Evolutionary conservation across 2,797 vertebrate genomes (phyloP).

Genomic region (Pyrocephalus nanus): DNA sequence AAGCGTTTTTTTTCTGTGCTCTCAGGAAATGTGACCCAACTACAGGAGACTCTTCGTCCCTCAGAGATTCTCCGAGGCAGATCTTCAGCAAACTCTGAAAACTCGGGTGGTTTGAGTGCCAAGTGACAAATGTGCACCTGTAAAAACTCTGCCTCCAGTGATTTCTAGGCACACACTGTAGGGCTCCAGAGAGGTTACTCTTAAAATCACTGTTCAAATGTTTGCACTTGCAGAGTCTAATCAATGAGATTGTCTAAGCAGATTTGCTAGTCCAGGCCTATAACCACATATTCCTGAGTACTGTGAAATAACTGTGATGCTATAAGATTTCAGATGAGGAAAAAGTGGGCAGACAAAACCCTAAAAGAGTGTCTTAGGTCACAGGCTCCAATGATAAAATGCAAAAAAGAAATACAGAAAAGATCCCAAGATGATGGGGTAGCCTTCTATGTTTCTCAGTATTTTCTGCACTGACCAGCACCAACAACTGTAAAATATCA

Average conservation of each 20-base stretch:
- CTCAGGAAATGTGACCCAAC: neutral
- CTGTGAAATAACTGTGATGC: neutral
- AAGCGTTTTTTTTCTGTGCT: neutral
- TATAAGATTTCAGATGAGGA: neutral
- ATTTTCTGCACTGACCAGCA: neutral
- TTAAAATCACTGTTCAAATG: conserved; percentile 10
- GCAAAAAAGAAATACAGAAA: neutral
- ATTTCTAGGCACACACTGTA: neutral
- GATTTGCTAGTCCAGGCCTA: neutral
- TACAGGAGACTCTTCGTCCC: neutral
- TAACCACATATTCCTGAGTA: neutral
- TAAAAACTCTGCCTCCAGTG: neutral
- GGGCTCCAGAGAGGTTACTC: neutral
- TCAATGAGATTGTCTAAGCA: neutral
- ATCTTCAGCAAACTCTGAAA: neutral
- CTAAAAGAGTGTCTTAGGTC: neutral
- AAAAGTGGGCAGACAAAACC: neutral
- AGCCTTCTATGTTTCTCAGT: neutral
- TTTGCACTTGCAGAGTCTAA: conserved; percentile 7
- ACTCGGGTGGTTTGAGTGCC: neutral
- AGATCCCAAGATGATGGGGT: neutral
- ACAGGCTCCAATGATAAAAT: neutral
- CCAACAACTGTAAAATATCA: neutral
- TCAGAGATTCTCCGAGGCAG: neutral
- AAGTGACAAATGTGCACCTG: neutral